A percentile compares a stretch with the other conserved stretches of the same genome.
Evolutionary conservation across 2,113 vertebrate species (phyloP).

Genomic region (Thunnus maccoyii): DNA sequence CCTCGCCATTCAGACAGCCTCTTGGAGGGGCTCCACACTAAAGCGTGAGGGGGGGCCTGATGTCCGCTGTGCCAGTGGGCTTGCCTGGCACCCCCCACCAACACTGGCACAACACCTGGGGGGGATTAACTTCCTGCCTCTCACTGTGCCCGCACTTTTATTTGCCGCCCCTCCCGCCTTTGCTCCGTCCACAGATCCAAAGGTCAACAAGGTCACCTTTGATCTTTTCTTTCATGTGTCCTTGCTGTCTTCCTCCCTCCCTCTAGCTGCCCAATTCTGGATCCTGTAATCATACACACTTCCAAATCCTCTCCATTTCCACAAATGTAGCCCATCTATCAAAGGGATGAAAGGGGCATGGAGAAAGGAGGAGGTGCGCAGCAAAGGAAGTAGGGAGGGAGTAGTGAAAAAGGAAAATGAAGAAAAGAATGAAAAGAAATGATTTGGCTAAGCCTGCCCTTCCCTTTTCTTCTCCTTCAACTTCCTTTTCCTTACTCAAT

Average conservation of each 20-base stretch:
- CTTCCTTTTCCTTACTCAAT: constrained; percentile 43
- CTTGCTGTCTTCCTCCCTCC: constrained; percentile 52
- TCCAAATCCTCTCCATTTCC: constrained; percentile 79
- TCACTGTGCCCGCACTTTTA: constrained; percentile 71
- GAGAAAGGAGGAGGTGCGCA: constrained; percentile 56
- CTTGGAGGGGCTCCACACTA: constrained; percentile 68
- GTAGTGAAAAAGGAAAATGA: constrained; percentile 50
- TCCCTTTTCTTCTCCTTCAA: constrained; percentile 38
- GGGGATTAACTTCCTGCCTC: constrained; percentile 80
- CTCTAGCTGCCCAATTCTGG: constrained; percentile 53
- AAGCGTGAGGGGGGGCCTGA: constrained; percentile 32
- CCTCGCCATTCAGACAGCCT: constrained; percentile 63
- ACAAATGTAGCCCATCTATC: constrained; percentile 76
- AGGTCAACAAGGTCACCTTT: constrained; percentile 76
- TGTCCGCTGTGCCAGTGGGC: constrained; percentile 75
- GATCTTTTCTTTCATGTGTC: constrained; percentile 77
- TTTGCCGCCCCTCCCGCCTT: constrained; percentile 42
- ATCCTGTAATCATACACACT: constrained; percentile 75
- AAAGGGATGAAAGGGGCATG: constrained; percentile 71
- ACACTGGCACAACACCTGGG: constrained; percentile 80
- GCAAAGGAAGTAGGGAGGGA: constrained; percentile 56
- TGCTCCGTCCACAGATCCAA: constrained; percentile 59
- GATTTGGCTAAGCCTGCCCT: constrained; percentile 47
- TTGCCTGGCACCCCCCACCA: constrained; percentile 61
- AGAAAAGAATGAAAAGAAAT: constrained; percentile 54